A percentile compares a stretch with the other conserved stretches of the same genome.
These are phyloP conservation scores for Triplophysa tibetana DNA, from an alignment of 2,113 vertebrate species.

Conservation along the genomic window DNA sequence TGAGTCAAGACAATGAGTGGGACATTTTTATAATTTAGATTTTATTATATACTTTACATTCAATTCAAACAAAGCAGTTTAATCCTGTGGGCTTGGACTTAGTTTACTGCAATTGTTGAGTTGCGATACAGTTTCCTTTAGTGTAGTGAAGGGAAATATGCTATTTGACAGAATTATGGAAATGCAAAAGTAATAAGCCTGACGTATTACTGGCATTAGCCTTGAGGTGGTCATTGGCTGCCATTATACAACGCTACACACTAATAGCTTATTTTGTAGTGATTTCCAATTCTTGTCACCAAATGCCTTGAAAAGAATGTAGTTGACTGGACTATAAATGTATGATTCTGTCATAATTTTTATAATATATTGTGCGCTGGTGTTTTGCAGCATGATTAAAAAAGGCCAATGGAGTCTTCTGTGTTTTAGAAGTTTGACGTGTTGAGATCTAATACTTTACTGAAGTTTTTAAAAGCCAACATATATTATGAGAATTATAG, in stretches of 20 bases:
- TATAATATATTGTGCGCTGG: background rate
- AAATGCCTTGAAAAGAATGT: background rate
- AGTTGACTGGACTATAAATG: background rate
- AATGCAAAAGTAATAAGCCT: background rate
- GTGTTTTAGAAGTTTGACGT: too few species aligned
- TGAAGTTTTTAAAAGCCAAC: background rate
- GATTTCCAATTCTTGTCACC: background rate
- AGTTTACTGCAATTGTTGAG: background rate
- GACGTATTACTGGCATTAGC: background rate
- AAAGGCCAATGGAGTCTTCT: background rate
- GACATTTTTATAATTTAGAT: background rate
- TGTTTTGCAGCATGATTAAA: background rate
- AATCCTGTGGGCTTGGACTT: background rate
- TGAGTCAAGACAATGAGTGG: background rate
- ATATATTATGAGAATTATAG: background rate
- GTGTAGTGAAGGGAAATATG: too few species aligned
- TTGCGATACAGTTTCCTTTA: too few species aligned
- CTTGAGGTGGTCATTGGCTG: background rate
- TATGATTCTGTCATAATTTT: constrained; percentile 21
- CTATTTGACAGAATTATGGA: background rate
- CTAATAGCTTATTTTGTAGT: background rate
- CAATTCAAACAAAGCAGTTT: background rate
- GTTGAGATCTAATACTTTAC: background rate
- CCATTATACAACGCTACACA: background rate
- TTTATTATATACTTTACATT: background rate